phyloP scores from a whole-genome alignment of 1,140 invertebrate genomes.

The Sinella curviseta region DNA sequence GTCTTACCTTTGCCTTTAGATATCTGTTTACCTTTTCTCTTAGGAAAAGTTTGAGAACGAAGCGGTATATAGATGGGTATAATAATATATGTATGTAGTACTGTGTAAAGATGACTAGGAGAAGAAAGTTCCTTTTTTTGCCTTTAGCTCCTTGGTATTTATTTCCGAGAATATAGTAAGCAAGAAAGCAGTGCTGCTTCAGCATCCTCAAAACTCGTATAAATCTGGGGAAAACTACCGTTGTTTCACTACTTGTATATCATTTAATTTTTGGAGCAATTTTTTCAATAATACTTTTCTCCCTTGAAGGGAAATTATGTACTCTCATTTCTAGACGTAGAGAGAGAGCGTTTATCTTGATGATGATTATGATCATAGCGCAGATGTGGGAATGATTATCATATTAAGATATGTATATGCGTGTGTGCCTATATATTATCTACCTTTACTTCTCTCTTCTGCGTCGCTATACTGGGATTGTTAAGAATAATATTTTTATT shows the following conservation, averaged over 20 bases:
- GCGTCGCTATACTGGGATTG: neutral
- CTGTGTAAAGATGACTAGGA: too few relatives aligned
- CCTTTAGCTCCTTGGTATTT: too few relatives aligned
- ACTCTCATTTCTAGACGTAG: neutral
- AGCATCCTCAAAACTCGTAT: neutral
- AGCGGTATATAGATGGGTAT: neutral
- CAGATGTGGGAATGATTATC: neutral
- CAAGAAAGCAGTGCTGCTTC: neutral
- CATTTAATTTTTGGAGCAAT: too few relatives aligned
- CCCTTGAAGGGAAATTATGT: neutral
- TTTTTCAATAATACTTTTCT: neutral
- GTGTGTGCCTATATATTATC: neutral
- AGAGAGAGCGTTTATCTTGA: neutral
- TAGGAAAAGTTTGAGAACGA: neutral
- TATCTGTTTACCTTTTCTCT: neutral
- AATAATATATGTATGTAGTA: too few relatives aligned
- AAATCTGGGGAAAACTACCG: neutral
- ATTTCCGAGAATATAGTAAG: neutral
- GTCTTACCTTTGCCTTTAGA: neutral
- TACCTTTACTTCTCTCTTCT: neutral
- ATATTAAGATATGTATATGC: neutral
- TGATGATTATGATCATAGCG: neutral
- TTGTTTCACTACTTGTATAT: too few relatives aligned
- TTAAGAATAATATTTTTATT: neutral
- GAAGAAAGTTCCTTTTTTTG: too few relatives aligned